Conservation (phyloP, 2,888 invertebrate genomes). For the Ceriagrion tenellum region DNA sequence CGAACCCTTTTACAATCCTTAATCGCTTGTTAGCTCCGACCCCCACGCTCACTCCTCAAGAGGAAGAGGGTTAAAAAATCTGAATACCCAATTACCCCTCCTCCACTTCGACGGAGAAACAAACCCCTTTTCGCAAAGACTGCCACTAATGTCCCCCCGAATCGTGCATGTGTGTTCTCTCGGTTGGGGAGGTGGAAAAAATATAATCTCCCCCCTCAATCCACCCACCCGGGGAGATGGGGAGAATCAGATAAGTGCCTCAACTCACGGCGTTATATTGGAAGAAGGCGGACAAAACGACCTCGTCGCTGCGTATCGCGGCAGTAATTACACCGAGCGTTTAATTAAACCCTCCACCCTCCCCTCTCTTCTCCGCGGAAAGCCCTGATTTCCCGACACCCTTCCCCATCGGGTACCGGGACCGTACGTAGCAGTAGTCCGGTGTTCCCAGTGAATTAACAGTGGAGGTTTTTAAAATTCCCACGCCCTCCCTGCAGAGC, state of each 20-base stretch:
- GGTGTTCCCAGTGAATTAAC: neutral
- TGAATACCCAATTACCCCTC: constrained; percentile 16
- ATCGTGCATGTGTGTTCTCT: neutral
- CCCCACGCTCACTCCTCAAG: neutral
- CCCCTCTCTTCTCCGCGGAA: neutral
- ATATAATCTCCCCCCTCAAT: neutral
- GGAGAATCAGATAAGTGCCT: neutral
- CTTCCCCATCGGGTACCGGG: neutral
- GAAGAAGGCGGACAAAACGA: constrained; percentile 16
- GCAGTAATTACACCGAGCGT: constrained; percentile 34
- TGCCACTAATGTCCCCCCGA: neutral
- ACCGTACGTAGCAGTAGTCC: neutral
- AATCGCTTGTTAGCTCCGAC: neutral
- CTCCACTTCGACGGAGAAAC: neutral
- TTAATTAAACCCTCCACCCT: constrained; percentile 17
- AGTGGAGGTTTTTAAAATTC: neutral
- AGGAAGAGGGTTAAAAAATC: neutral
- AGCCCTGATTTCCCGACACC: neutral
- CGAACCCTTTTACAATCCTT: neutral
- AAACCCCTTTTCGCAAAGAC: neutral
- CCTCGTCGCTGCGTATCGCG: neutral
- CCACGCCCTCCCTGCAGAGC: neutral
- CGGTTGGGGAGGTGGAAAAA: neutral
- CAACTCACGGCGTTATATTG: neutral
- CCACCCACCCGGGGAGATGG: neutral